Percentiles rank a stretch among this genome's conserved stretches.
These are phyloP conservation scores for Drosophila affinis DNA, from an alignment of 2,888 invertebrate species.

Conservation along the genomic window DNA sequence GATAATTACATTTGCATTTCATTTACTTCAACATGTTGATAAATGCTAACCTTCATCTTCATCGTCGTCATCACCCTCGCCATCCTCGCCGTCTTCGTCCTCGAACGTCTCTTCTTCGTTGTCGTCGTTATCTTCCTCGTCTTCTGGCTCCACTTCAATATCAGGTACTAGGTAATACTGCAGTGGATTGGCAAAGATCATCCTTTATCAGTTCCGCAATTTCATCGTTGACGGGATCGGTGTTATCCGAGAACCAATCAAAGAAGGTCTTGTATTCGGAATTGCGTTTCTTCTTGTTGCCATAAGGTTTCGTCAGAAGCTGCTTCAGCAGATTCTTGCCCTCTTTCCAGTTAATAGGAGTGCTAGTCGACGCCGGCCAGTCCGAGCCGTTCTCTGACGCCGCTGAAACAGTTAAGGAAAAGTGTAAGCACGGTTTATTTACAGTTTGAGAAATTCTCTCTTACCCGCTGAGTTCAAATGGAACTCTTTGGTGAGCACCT, in stretches of 20 bases:
- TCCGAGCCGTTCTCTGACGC: slow-evolving; percentile 84
- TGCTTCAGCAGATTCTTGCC: slow-evolving; percentile 89
- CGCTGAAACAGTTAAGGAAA: slow-evolving; percentile 17
- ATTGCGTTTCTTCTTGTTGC: slow-evolving; percentile 86
- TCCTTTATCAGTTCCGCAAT: slow-evolving; percentile 92
- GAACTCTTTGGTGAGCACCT: slow-evolving; percentile 91
- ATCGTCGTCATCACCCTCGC: slow-evolving; percentile 73
- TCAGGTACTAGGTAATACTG: slow-evolving; percentile 92
- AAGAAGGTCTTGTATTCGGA: slow-evolving; percentile 91
- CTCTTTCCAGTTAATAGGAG: slow-evolving; percentile 92
- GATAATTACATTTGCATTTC: background rate
- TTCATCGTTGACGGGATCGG: slow-evolving; percentile 92
- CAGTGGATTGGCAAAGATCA: slow-evolving; percentile 93
- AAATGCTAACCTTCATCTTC: slow-evolving; percentile 63
- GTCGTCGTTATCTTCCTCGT: slow-evolving; percentile 85
- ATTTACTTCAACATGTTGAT: background rate
- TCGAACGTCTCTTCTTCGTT: slow-evolving; percentile 82
- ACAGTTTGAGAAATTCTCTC: slow-evolving; percentile 48
- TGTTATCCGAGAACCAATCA: slow-evolving; percentile 92
- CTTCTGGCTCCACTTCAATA: slow-evolving; percentile 89
- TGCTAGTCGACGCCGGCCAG: slow-evolving; percentile 90
- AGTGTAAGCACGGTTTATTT: background rate
- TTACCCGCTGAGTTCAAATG: slow-evolving; percentile 82
- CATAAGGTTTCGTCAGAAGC: slow-evolving; percentile 85
- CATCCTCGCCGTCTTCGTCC: slow-evolving; percentile 78